phyloP scores from a whole-genome alignment of 2,888 invertebrate genomes.

The Callimorpha dominula region DNA sequence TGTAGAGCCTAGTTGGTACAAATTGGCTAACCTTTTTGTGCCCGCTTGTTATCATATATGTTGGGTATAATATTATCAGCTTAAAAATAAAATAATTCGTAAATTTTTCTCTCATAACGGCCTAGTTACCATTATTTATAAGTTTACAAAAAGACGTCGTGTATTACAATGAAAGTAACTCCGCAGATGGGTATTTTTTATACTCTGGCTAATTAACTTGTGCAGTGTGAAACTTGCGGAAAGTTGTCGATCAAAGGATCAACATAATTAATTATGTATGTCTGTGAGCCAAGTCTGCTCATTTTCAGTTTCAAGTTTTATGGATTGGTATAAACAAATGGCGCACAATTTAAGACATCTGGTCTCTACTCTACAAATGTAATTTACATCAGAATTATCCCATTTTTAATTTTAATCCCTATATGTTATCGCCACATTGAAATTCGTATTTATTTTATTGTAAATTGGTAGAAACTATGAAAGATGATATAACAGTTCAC shows the following conservation, averaged over 20 bases:
- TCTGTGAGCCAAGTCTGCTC: neutral
- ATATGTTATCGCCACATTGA: too few species aligned
- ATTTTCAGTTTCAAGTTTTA: neutral
- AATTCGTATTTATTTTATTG: too few species aligned
- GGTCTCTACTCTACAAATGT: neutral
- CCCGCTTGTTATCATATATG: too few species aligned
- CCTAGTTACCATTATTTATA: slow-evolving; percentile 43
- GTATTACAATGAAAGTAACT: slow-evolving; percentile 50
- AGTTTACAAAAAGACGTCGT: slow-evolving; percentile 36
- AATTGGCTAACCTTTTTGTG: too few species aligned
- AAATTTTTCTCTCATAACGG: too few species aligned
- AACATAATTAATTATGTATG: slow-evolving; percentile 24
- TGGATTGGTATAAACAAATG: neutral
- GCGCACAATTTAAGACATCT: neutral
- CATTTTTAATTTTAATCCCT: too few species aligned
- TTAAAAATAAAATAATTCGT: too few species aligned
- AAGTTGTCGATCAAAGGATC: slow-evolving; percentile 33
- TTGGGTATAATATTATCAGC: too few species aligned
- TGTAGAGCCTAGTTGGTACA: too few species aligned
- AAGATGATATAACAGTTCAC: too few species aligned
- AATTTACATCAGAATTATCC: too few species aligned
- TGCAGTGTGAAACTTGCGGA: slow-evolving; percentile 45
- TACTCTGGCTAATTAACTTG: slow-evolving; percentile 57
- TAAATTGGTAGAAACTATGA: too few species aligned
- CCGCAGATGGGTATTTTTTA: slow-evolving; percentile 59